Conservation (phyloP, 1,140 invertebrate species). For the Battus philenor region DNA sequence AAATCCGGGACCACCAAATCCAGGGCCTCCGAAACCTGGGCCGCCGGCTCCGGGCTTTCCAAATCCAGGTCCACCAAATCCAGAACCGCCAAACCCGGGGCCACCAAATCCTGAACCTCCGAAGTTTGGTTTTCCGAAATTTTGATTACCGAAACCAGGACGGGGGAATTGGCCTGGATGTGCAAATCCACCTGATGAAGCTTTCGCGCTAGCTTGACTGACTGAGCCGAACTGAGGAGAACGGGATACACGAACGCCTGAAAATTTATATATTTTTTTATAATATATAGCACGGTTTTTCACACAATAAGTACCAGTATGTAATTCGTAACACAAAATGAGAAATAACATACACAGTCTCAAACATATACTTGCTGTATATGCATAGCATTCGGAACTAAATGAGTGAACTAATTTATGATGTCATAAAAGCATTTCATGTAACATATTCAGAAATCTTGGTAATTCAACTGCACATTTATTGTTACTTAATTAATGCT, state of each 20-base stretch:
- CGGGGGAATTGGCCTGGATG: neutral
- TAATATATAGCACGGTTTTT: no score
- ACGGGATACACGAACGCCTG: constrained; percentile 1
- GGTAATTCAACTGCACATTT: no score
- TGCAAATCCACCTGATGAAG: neutral
- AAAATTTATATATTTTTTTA: no score
- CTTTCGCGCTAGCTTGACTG: constrained; percentile 3
- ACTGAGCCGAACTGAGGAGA: neutral
- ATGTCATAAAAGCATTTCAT: no score
- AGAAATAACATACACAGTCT: no score
- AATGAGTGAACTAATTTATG: no score
- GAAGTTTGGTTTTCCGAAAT: neutral
- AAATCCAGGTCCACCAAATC: neutral
- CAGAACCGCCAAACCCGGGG: neutral
- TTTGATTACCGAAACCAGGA: neutral
- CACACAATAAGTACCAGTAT: no score
- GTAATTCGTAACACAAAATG: no score
- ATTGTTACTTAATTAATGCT: no score
- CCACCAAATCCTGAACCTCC: neutral
- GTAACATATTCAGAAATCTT: no score
- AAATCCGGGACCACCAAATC: constrained; percentile 1
- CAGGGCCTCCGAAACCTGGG: neutral
- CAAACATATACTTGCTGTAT: no score
- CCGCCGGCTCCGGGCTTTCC: neutral
- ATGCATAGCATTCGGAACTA: no score